These are phyloP conservation scores for Cataglyphis livida DNA, from an alignment of 2,888 invertebrate genomes.

Conservation along the genomic window DNA sequence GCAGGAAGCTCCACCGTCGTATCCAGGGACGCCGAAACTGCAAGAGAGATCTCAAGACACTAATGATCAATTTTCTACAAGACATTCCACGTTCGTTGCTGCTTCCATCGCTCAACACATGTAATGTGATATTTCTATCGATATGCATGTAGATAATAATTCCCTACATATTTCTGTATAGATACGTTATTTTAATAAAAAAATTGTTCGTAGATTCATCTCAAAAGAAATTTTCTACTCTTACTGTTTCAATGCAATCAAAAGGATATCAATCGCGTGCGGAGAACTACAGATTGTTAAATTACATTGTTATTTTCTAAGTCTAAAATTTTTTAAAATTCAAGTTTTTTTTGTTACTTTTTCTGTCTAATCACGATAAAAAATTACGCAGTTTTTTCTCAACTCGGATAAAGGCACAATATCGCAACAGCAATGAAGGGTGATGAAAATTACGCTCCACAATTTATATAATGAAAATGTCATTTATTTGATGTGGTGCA, in stretches of 20 bases:
- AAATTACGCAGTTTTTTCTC: not conserved
- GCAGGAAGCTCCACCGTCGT: conserved; percentile 67
- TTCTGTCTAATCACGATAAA: not conserved
- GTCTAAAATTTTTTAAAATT: not conserved
- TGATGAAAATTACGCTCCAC: conserved; percentile 66
- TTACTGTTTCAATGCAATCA: not conserved
- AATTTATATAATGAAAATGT: conserved; percentile 85
- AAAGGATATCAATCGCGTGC: not conserved
- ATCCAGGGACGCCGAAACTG: conserved; percentile 63
- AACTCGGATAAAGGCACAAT: not conserved
- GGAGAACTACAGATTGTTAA: not conserved
- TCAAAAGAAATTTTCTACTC: not conserved
- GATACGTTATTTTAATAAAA: not conserved
- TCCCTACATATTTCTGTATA: not conserved
- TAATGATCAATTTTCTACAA: not conserved
- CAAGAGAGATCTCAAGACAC: conserved; percentile 20
- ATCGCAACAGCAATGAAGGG: conserved; percentile 20
- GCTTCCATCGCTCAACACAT: conserved; percentile 45
- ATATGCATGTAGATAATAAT: not conserved
- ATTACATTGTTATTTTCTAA: not conserved
- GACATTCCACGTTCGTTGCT: not conserved
- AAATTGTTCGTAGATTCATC: not conserved
- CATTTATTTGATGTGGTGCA: conserved; percentile 86
- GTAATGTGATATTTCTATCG: conserved; percentile 28
- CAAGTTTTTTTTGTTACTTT: not conserved